Evolutionary conservation across 1,140 invertebrate species (phyloP).

Genomic region (Aphelinus atriplicis): DNA sequence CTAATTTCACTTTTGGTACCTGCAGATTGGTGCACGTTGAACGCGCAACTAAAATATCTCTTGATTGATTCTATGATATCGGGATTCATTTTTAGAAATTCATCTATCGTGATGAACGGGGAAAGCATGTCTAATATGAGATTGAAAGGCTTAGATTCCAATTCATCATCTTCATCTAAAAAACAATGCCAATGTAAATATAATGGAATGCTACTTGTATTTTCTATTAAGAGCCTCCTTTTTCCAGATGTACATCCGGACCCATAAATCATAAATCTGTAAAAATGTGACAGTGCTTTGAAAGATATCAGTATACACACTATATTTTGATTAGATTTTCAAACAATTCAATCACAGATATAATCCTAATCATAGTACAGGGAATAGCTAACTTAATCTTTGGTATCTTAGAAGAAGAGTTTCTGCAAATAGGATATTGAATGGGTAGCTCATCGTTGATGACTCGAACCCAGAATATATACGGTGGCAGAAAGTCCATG

Average conservation of each 20-base stretch:
- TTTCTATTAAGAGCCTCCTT: slow-evolving; percentile 40
- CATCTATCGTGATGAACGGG: slow-evolving; percentile 36
- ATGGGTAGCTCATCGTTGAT: slow-evolving; percentile 57
- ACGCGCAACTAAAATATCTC: slow-evolving; percentile 23
- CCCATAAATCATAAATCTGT: slow-evolving; percentile 39
- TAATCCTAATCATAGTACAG: too few relatives aligned
- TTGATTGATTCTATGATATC: slow-evolving; percentile 8
- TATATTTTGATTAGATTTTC: too few relatives aligned
- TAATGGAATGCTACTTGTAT: slow-evolving; percentile 44
- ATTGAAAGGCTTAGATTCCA: slow-evolving; percentile 40
- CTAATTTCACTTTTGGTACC: neutral
- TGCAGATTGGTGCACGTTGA: neutral
- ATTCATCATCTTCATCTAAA: neutral
- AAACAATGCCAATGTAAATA: slow-evolving; percentile 46
- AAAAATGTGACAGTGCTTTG: neutral
- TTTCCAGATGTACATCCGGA: neutral
- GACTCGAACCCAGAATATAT: slow-evolving; percentile 52
- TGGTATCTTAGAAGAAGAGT: slow-evolving; percentile 8
- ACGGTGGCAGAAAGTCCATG: slow-evolving; percentile 52
- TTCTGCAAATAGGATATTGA: slow-evolving; percentile 50
- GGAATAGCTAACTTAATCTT: slow-evolving; percentile 12
- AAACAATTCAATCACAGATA: too few relatives aligned
- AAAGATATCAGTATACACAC: too few relatives aligned
- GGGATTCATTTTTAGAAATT: slow-evolving; percentile 5
- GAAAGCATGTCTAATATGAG: slow-evolving; percentile 38